phyloP scores from a whole-genome alignment of 1,140 invertebrate species.

The Drosophila pectinifera region DNA sequence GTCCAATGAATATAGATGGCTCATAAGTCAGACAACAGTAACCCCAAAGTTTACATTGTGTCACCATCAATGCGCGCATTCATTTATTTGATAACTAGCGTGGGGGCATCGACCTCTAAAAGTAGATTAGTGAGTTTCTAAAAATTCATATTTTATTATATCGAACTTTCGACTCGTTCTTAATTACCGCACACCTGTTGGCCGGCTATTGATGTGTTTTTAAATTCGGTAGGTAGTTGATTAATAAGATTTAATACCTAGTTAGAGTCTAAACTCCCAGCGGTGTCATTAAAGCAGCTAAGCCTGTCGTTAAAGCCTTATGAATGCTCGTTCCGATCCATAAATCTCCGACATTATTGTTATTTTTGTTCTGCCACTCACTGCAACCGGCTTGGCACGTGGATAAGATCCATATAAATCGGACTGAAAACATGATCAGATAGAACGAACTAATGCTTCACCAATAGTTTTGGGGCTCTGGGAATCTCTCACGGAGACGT shows the following conservation, averaged over 20 bases:
- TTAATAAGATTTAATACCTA: constrained; percentile 50
- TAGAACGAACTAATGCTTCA: constrained; percentile 19
- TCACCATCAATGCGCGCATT: constrained; percentile 15
- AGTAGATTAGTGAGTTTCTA: background rate
- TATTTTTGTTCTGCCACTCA: constrained; percentile 6
- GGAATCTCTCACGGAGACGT: constrained; percentile 4
- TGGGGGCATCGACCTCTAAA: constrained; percentile 37
- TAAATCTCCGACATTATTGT: constrained; percentile 31
- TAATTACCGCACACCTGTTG: constrained; percentile 28
- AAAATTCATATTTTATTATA: constrained; percentile 28
- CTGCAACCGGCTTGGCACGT: constrained; percentile 48
- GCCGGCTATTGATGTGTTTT: constrained; percentile 15
- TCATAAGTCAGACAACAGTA: constrained; percentile 29
- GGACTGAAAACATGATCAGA: constrained; percentile 1
- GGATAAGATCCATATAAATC: constrained; percentile 7
- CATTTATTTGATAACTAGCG: constrained; percentile 11
- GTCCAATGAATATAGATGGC: constrained; percentile 26
- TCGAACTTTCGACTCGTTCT: constrained; percentile 41
- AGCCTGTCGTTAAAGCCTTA: constrained; percentile 39
- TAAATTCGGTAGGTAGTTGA: constrained; percentile 30
- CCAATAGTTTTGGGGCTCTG: constrained; percentile 33
- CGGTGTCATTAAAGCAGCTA: constrained; percentile 45
- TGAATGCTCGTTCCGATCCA: constrained; percentile 48
- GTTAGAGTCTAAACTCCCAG: constrained; percentile 35
- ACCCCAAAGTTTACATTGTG: constrained; percentile 26